Base-by-base conservation (phyloP, 1,140 invertebrate species). In the Papilio polyxenes region DNA sequence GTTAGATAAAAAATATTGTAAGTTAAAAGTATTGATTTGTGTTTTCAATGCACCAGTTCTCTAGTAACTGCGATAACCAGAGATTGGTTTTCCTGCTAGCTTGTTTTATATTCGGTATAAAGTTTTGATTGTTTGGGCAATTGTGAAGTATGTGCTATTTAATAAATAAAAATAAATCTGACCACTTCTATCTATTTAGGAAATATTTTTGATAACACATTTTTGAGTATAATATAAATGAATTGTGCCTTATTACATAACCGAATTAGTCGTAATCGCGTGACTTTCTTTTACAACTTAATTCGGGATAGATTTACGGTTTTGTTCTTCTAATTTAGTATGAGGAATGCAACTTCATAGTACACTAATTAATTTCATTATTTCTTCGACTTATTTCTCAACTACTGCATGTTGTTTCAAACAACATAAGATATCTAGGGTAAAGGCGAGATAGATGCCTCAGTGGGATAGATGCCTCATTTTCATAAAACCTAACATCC, bases 241-340 rank as follows among this genome's bases (percentile, higher is more conserved):
- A 56, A 56, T 17, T 17, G 3, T 6, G 15, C 53, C 17, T 3
- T 56, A 17, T 0, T 17, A 56, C 59, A n/a, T 62, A 40, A 37
- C 65, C 65, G 11, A 72, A 72, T 72, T 72, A 72, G 65, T 17
- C 65, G 15, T 72, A 72, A 72, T 72, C 65, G 65, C 65, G 65
- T 72, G 65, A 72, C 65, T 72, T 72, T 72, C 65, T 72, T 72
- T 72, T 72, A 72, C 65, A 72, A 72, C 65, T 72, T 72, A 72
- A 72, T 72, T 72, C 31, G 31, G 23, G 31, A 72, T 11, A 37
- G 40, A 72, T 72, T 72, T 37, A 72, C 37, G 23, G 15, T 37
- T 37, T 72, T 23, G 31, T 72, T 37, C 13, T 72, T 37, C 11
- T 5, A 37, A 69, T 69, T 65, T 65, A 23, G 31, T 69, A 37